Evolutionary conservation across 2,113 vertebrate species (phyloP), one percentile per base, ranked within the genome.

Genomic region (Melospiza melodia): DNA sequence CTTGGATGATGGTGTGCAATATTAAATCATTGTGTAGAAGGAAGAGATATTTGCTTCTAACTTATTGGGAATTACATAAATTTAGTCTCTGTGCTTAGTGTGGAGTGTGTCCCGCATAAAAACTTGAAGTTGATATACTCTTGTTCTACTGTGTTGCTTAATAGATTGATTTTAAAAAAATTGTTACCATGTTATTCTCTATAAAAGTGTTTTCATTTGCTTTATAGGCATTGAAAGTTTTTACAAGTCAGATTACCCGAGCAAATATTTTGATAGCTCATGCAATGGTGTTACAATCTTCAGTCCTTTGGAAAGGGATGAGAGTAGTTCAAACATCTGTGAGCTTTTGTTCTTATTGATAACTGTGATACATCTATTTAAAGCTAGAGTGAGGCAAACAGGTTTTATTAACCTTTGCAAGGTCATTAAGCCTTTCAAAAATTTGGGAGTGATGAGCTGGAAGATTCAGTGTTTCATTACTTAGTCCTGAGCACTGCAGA

Each of bases 1-100:
- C 43, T 76, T 13, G 48, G 83, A 24, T 77, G 59, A 80, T 87
- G 59, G 3, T 31, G 46, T 90, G 59, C 62, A 43, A 23, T 92
- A 90, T 90, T 94, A 88, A 71, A 77, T 86, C 72, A 73, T 54
- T 75, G 51, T 94, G 67, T 86, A 41, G 59, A 83, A 86, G 57
- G 52, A 83, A 48, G 58, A 73, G 71, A 23, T 33, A 44, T 41
- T 76, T 49, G 24, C 72, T 87, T 69, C 68, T 91, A 92, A 95
- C 71, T 90, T 72, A 93, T 74, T 67, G 71, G 48, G 74, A 77
- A 71, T 89, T 27, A 69, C 75, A 59, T 48, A 67, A 87, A 83
- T 73, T 66, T 43, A 54, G 33, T 44, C 43, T 69, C 61, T 31
- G 23, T 28, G 35, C 44, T 83, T 39, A 20, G 20, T 22, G 21